phyloP scores from a whole-genome alignment of 30 jellyfish, hydroid and myxozoan species.

The Hydractinia echinata region DNA sequence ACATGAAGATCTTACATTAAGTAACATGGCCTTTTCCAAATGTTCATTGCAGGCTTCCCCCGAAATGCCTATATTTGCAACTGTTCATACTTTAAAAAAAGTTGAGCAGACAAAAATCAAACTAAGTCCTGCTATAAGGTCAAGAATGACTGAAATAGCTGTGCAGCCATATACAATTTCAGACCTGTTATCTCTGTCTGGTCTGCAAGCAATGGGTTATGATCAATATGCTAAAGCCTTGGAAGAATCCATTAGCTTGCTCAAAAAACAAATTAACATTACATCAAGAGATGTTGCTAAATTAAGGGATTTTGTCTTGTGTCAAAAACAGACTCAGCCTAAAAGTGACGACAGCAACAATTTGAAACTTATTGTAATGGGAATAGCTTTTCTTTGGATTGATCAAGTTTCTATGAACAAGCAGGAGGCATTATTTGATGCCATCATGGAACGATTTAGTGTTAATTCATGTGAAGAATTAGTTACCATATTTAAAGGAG shows the following conservation, averaged over 20 bases:
- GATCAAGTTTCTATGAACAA: neutral
- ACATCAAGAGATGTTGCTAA: slow-evolving; percentile 10
- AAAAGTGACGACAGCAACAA: neutral
- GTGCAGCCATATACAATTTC: neutral
- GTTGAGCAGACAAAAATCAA: neutral
- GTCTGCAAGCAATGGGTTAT: neutral
- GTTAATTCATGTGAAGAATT: neutral
- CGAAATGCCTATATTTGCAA: neutral
- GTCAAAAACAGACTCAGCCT: neutral
- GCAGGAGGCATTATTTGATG: neutral
- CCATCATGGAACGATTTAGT: neutral
- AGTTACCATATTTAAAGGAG: neutral
- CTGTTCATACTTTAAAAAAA: slow-evolving; percentile 5
- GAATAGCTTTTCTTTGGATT: neutral
- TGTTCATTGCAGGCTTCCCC: neutral
- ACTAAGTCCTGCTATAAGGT: slow-evolving; percentile 18
- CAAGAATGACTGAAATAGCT: slow-evolving; percentile 20
- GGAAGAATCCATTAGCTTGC: neutral
- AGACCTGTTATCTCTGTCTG: neutral
- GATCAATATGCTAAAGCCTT: neutral
- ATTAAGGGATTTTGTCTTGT: neutral
- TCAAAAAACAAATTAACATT: neutral
- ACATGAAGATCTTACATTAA: slow-evolving; percentile 8
- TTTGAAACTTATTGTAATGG: slow-evolving; percentile 1
- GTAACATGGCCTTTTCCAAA: neutral